Percentiles rank a stretch among this genome's conserved stretches.
Evolutionary conservation across 2,113 vertebrate species (phyloP).

Genomic region (Garra rufa): DNA sequence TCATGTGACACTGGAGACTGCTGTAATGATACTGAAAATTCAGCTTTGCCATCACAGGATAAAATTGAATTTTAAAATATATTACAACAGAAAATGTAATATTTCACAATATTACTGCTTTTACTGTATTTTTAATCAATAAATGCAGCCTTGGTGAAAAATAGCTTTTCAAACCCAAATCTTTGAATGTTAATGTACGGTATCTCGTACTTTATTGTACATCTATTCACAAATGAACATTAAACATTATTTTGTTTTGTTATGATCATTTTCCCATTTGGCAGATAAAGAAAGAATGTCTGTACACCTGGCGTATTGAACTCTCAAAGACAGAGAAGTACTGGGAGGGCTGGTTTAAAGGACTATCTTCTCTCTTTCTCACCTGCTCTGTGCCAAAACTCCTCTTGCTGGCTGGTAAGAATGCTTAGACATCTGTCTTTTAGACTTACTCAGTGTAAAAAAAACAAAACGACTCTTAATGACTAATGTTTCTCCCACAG

Average conservation of each 20-base stretch:
- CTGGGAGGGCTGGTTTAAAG: conserved; percentile 98
- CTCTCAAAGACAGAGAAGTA: conserved; percentile 97
- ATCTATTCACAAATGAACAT: neutral
- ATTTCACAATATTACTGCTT: neutral
- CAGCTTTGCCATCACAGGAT: no score
- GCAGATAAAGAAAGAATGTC: conserved; percentile 89
- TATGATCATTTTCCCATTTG: neutral
- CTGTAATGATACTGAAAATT: no score
- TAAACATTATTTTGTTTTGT: neutral
- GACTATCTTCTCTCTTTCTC: conserved; percentile 94
- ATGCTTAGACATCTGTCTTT: neutral
- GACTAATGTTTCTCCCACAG: conserved; percentile 71
- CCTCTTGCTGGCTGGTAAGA: conserved; percentile 91
- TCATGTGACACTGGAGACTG: neutral
- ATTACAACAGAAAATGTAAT: neutral
- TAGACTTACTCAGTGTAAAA: neutral
- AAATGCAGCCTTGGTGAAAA: neutral
- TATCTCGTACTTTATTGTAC: neutral
- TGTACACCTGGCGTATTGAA: conserved; percentile 96
- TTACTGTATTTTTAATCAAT: neutral
- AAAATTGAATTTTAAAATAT: no score
- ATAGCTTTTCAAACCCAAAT: neutral
- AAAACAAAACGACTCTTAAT: neutral
- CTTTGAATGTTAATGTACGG: neutral
- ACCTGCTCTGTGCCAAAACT: conserved; percentile 91